Evolutionary conservation across 2,888 invertebrate species (phyloP).

Genomic region (Synergus japonicus): DNA sequence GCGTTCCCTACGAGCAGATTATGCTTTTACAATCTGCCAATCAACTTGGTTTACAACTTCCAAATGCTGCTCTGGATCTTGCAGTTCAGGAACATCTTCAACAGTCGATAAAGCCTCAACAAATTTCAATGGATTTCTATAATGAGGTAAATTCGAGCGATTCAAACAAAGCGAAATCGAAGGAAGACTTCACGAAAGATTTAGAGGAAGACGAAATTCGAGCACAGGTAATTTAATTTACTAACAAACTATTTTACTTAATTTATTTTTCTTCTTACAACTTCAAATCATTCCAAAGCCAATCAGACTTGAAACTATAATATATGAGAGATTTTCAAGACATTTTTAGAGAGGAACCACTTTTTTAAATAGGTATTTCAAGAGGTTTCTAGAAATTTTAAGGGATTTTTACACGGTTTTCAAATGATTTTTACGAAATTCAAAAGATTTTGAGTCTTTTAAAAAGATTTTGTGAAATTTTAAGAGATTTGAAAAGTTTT

Average conservation of each 20-base stretch:
- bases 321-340: too few species aligned
- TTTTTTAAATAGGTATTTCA: too few species aligned
- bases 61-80: constrained; percentile 70
- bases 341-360: too few species aligned
- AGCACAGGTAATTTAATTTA: constrained; percentile 58
- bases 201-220: constrained; percentile 64
- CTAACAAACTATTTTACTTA: neutral
- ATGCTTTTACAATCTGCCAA: constrained; percentile 74
- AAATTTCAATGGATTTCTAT: constrained; percentile 65
- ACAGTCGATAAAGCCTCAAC: constrained; percentile 57
- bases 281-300: too few species aligned
- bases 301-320: too few species aligned
- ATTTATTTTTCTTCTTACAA: neutral
- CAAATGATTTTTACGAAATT: too few species aligned
- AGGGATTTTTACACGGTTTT: too few species aligned
- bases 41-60: constrained; percentile 70
- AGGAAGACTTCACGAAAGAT: constrained; percentile 66
- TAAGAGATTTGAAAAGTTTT: too few species aligned
- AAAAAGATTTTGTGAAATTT: too few species aligned
- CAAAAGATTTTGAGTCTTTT: too few species aligned
- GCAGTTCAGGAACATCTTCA: constrained; percentile 70
- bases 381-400: too few species aligned
- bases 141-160: constrained; percentile 55
- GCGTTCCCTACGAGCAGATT: constrained; percentile 74
- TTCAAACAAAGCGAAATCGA: constrained; percentile 56